Conservation (phyloP, 2,888 invertebrate species). For the Hofmannophila pseudospretella region DNA sequence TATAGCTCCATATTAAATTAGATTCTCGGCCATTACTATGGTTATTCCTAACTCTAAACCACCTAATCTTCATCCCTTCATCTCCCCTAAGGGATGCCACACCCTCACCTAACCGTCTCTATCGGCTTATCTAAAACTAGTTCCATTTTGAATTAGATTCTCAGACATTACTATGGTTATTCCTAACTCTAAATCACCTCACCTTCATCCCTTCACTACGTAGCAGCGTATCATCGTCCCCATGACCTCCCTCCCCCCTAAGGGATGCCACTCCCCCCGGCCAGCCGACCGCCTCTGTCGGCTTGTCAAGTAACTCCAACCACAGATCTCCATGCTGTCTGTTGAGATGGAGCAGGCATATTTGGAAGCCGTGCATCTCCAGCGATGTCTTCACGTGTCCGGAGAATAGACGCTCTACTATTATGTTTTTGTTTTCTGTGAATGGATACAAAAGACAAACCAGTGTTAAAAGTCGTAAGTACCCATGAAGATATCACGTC, state of each 20-base stretch:
- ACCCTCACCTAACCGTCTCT: no score
- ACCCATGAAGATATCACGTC: not conserved
- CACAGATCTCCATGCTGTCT: constrained; percentile 60
- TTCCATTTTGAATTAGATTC: no score
- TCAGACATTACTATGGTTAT: no score
- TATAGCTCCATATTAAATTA: no score
- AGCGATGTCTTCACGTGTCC: constrained; percentile 84
- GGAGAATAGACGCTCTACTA: constrained; percentile 73
- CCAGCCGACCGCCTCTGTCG: constrained; percentile 79
- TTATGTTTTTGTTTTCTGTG: constrained; percentile 59
- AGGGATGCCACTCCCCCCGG: constrained; percentile 57
- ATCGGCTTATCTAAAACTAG: no score
- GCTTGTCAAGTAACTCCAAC: constrained; percentile 74
- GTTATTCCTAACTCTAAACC: no score
- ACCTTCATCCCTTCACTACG: constrained; percentile 44
- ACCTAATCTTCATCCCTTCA: no score
- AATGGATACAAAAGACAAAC: not conserved
- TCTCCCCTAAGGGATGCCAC: no score
- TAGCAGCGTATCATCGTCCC: constrained; percentile 46
- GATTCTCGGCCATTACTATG: no score
- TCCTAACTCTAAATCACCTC: no score
- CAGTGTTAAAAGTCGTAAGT: not conserved
- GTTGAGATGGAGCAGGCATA: constrained; percentile 81
- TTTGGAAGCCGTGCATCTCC: constrained; percentile 87
- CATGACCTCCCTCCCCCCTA: constrained; percentile 29